Conservation (phyloP, 2,113 vertebrate genomes). For the Sinocyclocheilus anophthalmus region DNA sequence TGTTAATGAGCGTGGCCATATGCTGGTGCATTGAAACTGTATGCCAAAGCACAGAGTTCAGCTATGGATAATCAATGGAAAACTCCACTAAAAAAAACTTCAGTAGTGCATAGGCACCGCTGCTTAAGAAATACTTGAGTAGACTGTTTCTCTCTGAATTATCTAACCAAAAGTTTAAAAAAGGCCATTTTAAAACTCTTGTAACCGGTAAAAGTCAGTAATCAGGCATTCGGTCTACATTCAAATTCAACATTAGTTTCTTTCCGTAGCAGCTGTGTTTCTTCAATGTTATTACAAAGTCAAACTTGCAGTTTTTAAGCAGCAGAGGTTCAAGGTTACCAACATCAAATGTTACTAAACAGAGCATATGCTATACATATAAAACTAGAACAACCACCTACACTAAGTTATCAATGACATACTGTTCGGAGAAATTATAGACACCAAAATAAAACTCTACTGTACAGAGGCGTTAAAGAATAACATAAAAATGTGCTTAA, state of each 20-base stretch:
- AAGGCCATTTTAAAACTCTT: not conserved
- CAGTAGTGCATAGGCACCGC: not conserved
- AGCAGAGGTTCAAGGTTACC: not conserved
- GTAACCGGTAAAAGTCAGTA: not conserved
- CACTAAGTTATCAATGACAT: not conserved
- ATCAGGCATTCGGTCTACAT: not conserved
- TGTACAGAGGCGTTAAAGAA: not conserved
- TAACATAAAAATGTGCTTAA: not conserved
- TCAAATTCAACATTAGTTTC: not conserved
- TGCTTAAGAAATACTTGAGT: not conserved
- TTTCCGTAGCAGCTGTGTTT: not conserved
- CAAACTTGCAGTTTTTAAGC: conserved; percentile 6
- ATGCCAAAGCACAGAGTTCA: not conserved
- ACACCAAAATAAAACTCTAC: not conserved
- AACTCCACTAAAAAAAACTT: not conserved
- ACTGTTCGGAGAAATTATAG: not conserved
- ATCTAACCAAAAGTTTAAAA: not conserved
- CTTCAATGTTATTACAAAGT: not conserved
- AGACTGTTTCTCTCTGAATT: not conserved
- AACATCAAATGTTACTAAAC: not conserved
- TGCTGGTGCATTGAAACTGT: not conserved
- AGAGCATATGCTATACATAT: not conserved
- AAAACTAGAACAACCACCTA: not conserved
- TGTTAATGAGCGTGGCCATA: not conserved
- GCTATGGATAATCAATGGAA: not conserved